Evolutionary conservation across 2,797 vertebrate species (phyloP), one percentile per base, ranked within the genome.

Genomic region (Bradypodion ventrale): DNA sequence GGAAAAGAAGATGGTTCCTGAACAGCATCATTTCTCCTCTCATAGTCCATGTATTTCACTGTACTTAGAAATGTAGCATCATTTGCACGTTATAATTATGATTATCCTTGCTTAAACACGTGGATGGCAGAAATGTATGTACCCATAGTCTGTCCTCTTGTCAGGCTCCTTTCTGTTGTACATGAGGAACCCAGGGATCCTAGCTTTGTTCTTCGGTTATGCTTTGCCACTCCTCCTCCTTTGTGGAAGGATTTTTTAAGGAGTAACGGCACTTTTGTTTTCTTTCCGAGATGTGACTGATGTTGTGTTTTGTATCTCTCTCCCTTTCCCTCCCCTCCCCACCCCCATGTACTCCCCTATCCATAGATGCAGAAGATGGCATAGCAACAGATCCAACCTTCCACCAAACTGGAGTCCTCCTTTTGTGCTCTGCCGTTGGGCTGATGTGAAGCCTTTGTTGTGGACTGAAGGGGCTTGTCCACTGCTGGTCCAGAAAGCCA

Each of bases 361-460:
- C 87, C 86, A 29, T 89, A 97, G 96, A 95, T 96, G 87, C 90
- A 60, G 85, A 96, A 93, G 94, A 97, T 96, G 96, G 96, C 96
- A 90, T 94, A 94, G 91, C 78, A 84, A 83, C 83, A 70, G 81
- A 92, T 0, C 75, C 89, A 46, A 15, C 72, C 46, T n/a, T 87
- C 93, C 85, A n/a, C 82, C 84, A 93, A 91, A 80, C 89, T 40
- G 79, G 77, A 74, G 74, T 1, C 37, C 81, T 1, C 37, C 81
- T 87, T 84, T 84, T 42, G 84, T 83, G 88, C 85, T 19, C 85
- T 4, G 80, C 60, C 87, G 89, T 85, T 82, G 88, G 88, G 88
- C 89, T 0, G 2, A 86, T 89, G 89, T 89, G 85, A 88, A 83
- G 88, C 89, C 83, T 84, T 91, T 87, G 74, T 90, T 93, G 92